These are phyloP conservation scores for Peromyscus attwateri DNA, from an alignment of 2,797 vertebrate species.

Conservation along the genomic window DNA sequence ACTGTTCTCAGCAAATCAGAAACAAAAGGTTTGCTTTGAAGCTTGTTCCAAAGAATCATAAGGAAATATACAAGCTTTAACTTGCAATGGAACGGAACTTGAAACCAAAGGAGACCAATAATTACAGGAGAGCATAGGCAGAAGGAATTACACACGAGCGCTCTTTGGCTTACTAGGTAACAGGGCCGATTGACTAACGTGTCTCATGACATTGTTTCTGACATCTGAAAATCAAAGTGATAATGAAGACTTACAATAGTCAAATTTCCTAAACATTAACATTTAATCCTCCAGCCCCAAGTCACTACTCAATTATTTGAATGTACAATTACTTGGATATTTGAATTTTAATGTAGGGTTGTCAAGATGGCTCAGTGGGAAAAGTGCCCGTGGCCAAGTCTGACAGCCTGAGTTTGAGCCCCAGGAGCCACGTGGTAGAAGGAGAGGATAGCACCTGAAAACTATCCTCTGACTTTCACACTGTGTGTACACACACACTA, in stretches of 20 bases:
- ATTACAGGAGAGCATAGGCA: not conserved
- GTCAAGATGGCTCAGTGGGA: not conserved
- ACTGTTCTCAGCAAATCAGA: not conserved
- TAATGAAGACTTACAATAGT: not conserved
- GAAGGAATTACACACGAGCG: not conserved
- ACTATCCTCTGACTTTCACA: not conserved
- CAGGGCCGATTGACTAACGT: too few species aligned
- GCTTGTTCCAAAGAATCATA: not conserved
- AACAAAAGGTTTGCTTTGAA: not conserved
- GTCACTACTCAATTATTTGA: not conserved
- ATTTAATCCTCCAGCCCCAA: not conserved
- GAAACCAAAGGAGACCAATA: not conserved
- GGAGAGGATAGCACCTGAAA: not conserved
- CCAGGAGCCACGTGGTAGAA: not conserved
- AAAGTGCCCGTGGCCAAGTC: not conserved
- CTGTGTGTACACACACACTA: not conserved
- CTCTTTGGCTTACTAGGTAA: not conserved
- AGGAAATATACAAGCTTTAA: not conserved
- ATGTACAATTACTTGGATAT: not conserved
- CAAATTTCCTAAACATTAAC: not conserved
- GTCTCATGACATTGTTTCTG: not conserved
- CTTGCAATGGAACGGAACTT: not conserved
- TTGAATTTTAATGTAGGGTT: not conserved
- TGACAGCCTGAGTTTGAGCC: not conserved
- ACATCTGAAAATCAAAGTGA: not conserved